A percentile compares a stretch with the other conserved stretches of the same genome.
These are phyloP conservation scores for Nothura maculosa DNA, from an alignment of 2,797 vertebrate genomes.

Conservation along the genomic window DNA sequence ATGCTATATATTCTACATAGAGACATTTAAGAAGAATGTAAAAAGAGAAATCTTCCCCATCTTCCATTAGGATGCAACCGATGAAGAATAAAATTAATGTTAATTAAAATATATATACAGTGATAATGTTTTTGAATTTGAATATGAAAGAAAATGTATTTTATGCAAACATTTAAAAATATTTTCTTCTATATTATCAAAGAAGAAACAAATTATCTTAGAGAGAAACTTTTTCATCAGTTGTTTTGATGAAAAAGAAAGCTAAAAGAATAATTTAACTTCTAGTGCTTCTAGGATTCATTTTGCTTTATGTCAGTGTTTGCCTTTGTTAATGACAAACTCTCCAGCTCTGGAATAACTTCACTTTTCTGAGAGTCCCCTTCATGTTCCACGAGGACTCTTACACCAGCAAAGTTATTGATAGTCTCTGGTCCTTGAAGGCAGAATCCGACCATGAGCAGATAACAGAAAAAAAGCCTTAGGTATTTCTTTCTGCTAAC, in stretches of 20 bases:
- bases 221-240: not conserved
- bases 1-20: conserved; percentile 15
- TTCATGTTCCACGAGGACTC: not conserved
- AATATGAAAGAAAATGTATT: conserved; percentile 8
- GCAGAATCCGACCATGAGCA: not conserved
- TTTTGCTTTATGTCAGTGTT: not conserved
- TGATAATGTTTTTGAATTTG: conserved; percentile 32
- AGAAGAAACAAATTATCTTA: not conserved
- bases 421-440: not conserved
- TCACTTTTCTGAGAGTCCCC: not conserved
- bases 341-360: not conserved
- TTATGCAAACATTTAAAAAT: not conserved
- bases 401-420: not conserved
- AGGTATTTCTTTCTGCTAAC: not conserved
- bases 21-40: not conserved
- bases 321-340: not conserved
- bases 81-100: conserved; percentile 32
- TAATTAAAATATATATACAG: conserved; percentile 59
- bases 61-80: conserved; percentile 8
- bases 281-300: not conserved
- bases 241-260: conserved; percentile 4
- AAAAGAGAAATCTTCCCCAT: not conserved
- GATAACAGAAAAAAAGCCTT: not conserved
- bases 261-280: not conserved
- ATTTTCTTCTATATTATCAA: not conserved